Conservation (phyloP, 2,888 invertebrate genomes). For the Diploptera punctata region DNA sequence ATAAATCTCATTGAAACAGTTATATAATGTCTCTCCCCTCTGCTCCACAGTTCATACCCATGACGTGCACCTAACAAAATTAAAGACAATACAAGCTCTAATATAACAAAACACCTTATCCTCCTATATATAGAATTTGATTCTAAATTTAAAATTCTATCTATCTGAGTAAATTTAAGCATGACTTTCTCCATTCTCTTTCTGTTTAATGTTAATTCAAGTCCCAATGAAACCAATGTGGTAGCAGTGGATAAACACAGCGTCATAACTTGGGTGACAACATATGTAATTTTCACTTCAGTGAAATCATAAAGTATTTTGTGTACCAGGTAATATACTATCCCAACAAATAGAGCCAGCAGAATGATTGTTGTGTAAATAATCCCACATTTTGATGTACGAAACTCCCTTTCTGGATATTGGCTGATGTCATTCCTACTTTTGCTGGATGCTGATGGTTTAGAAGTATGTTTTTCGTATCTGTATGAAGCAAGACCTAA, state of each 20-base stretch:
- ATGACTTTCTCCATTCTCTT: background rate
- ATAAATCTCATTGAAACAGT: background rate
- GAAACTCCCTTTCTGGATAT: background rate
- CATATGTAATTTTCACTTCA: background rate
- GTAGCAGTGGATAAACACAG: slow-evolving; percentile 9
- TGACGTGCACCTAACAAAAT: background rate
- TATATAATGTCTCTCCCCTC: background rate
- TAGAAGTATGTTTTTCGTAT: background rate
- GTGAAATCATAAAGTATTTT: background rate
- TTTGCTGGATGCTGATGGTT: background rate
- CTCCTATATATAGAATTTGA: background rate
- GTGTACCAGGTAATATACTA: slow-evolving; percentile 5
- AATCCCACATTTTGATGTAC: background rate
- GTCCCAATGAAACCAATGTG: background rate
- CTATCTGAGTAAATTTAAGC: background rate
- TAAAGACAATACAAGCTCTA: background rate
- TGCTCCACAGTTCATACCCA: slow-evolving; percentile 4
- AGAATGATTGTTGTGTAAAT: background rate
- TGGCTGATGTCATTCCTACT: background rate
- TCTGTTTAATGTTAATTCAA: background rate
- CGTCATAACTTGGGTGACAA: slow-evolving; percentile 6
- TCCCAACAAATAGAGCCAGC: background rate
- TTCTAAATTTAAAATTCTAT: background rate
- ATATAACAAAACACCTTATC: background rate
- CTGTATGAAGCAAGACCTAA: background rate